phyloP scores from a whole-genome alignment of 2,113 vertebrate species.

The Malurus elegans region DNA sequence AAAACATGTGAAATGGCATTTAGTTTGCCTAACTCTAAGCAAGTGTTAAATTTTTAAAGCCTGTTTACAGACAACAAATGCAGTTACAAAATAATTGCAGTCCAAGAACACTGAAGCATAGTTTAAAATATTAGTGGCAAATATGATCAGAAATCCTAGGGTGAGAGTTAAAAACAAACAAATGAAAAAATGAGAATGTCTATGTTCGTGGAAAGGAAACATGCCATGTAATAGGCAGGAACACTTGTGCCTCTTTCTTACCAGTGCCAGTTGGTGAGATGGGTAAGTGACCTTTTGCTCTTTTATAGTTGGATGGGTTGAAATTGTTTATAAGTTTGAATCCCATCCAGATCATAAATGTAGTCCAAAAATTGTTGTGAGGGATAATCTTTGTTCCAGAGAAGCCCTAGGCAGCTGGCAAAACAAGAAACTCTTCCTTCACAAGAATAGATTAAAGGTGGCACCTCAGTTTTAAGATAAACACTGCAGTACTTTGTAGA shows the following conservation, averaged over 20 bases:
- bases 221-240: not conserved
- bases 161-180: not conserved
- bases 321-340: not conserved
- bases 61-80: not conserved
- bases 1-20: not conserved
- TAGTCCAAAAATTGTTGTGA: not conserved
- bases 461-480: not conserved
- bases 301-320: not conserved
- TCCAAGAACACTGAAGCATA: not conserved
- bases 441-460: not conserved
- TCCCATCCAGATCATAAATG: not conserved
- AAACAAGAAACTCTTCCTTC: not conserved
- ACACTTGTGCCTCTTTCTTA: not conserved
- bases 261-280: not conserved
- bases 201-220: not conserved
- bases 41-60: not conserved
- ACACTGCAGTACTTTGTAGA: not conserved
- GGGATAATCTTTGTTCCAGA: not conserved
- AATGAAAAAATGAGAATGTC: not conserved
- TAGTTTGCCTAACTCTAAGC: not conserved
- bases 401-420: not conserved
- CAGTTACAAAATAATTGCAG: not conserved
- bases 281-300: not conserved
- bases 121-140: not conserved
- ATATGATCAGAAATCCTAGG: not conserved